Percentiles rank a stretch among this genome's conserved stretches.
These are phyloP conservation scores for Lagodon rhomboides DNA, from an alignment of 2,797 vertebrate species.

Conservation along the genomic window DNA sequence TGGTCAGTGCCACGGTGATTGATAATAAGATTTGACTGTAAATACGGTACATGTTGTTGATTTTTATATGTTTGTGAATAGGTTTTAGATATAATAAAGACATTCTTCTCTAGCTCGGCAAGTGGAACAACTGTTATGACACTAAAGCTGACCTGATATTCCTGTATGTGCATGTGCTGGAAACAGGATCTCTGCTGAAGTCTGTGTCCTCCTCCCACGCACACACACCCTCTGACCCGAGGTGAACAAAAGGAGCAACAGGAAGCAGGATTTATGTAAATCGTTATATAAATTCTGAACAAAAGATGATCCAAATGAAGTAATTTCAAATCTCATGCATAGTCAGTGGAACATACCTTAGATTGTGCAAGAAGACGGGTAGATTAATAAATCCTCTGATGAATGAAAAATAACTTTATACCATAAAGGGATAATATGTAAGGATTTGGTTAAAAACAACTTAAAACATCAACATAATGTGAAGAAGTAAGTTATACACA, in stretches of 20 bases:
- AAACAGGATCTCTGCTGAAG: conserved; percentile 29
- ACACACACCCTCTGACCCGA: conserved; percentile 22
- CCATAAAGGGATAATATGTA: too few relatives aligned
- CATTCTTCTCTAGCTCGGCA: conserved; percentile 14
- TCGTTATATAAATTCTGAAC: neutral
- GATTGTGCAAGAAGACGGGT: neutral
- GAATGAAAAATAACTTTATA: neutral
- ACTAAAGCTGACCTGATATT: neutral
- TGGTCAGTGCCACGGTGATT: neutral
- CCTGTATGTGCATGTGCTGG: neutral
- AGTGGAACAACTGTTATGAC: neutral
- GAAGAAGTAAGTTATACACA: too few relatives aligned
- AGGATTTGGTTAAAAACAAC: too few relatives aligned
- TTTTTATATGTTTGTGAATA: conserved; percentile 49
- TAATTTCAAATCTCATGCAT: neutral
- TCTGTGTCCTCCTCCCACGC: neutral
- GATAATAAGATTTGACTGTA: conserved; percentile 24
- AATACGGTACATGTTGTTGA: conserved; percentile 21
- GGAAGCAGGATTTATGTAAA: neutral
- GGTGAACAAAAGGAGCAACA: conserved; percentile 18
- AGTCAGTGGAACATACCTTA: neutral
- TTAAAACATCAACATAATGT: too few relatives aligned
- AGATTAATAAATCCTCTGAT: neutral
- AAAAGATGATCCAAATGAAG: neutral
- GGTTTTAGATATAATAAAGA: conserved; percentile 59